A percentile compares a stretch with the other conserved stretches of the same genome.
phyloP scores from a whole-genome alignment of 2,888 invertebrate genomes.

The Catocala sponsa region DNA sequence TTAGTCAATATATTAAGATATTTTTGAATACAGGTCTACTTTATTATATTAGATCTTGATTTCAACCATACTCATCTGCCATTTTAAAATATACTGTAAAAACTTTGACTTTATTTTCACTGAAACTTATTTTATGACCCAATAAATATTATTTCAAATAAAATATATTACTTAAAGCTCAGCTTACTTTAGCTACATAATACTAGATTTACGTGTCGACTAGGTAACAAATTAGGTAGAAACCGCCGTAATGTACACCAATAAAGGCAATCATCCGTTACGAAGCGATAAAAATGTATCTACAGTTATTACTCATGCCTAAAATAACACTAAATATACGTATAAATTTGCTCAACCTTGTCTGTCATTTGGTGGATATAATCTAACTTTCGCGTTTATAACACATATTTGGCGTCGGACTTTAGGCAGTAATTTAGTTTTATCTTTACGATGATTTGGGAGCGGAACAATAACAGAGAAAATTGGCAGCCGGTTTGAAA shows the following conservation, averaged over 20 bases:
- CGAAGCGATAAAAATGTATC: slow-evolving; percentile 8
- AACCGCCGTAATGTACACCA: slow-evolving; percentile 2
- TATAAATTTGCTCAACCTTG: slow-evolving; percentile 18
- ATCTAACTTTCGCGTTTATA: slow-evolving; percentile 26
- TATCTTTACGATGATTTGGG: slow-evolving; percentile 36
- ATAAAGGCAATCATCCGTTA: slow-evolving; percentile 20
- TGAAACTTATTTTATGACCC: no score
- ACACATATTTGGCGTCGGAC: slow-evolving; percentile 30
- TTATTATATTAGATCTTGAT: no score
- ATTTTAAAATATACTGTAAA: no score
- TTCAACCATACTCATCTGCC: no score
- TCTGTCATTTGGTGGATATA: slow-evolving; percentile 25
- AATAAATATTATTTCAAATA: neutral
- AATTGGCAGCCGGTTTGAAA: slow-evolving; percentile 29
- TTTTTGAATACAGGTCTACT: no score
- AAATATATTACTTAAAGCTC: neutral
- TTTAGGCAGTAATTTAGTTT: slow-evolving; percentile 33
- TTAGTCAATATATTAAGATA: no score
- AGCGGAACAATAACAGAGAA: slow-evolving; percentile 18
- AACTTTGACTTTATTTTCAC: no score
- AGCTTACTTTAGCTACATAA: neutral
- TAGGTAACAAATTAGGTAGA: slow-evolving; percentile 5
- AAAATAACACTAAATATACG: slow-evolving; percentile 14
- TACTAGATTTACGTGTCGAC: slow-evolving; percentile 1
- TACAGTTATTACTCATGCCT: slow-evolving; percentile 17